Evolutionary conservation across 2,113 vertebrate genomes (phyloP), one percentile per base, ranked within the genome.

Genomic region (Mirounga angustirostris): DNA sequence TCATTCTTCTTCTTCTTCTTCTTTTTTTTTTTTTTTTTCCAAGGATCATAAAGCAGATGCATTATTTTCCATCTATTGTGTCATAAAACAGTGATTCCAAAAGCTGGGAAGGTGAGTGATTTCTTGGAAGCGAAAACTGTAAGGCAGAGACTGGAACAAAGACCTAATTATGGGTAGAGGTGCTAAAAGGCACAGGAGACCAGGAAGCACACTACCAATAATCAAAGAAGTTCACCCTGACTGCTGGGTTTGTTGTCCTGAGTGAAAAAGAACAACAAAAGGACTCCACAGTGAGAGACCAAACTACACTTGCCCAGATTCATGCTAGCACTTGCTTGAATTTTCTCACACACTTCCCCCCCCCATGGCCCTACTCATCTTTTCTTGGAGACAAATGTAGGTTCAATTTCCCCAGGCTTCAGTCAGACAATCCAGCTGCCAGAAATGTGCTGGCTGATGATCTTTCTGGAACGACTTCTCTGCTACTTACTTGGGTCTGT

Each of bases 381-480:
- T 89, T 96, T 61, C 84, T 86, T 93, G 46, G 50, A 94, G 50
- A 76, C 26, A 67, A 95, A 59, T n/a, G 12, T 4, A 67, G 28
- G 46, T 76, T 98, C 76, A 69, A 3, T 91, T 95, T 96, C 86
- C 63, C n/a, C 56, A 61, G 33, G 65, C 24, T 28, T 97, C 36
- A 90, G 76, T 24, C 82, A 95, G 80, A 46, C 95, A 88, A 73
- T 4, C 43, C 58, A 74, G 59, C 80, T 95, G 59, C 87, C 78
- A 80, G 33, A 94, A 94, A 82, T 21, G 43, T 80, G 7, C n/a
- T 95, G 33, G n/a, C 30, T 52, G 36, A 36, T 59, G 46, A 4
- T 85, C 15, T 36, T 89, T 52, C 88, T 76, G 59, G 52, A 28
- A 40, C 58, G 19, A 6, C 19, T 74, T 63, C 9, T 92, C 54